phyloP scores from a whole-genome alignment of 2,888 invertebrate species.

The Melinaea menophilus region DNA sequence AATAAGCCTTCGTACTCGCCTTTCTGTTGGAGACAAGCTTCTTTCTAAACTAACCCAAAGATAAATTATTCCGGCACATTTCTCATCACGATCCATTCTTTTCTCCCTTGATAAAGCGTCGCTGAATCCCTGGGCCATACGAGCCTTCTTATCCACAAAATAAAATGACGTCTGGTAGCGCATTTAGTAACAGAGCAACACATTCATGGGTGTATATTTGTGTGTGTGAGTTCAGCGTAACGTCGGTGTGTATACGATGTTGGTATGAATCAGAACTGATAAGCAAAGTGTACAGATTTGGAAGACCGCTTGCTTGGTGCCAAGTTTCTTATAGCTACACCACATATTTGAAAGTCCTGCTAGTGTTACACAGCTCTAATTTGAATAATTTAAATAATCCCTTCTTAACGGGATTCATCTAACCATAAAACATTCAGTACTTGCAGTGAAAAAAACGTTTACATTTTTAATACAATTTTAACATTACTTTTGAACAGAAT shows the following conservation, averaged over 20 bases:
- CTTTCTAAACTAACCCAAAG: slow-evolving; percentile 64
- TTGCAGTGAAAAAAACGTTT: slow-evolving; percentile 6
- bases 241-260: slow-evolving; percentile 44
- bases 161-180: slow-evolving; percentile 59
- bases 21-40: slow-evolving; percentile 56
- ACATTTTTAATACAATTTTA: slow-evolving; percentile 11
- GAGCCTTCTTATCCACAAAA: slow-evolving; percentile 64
- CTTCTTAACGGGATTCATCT: slow-evolving; percentile 29
- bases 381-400: slow-evolving; percentile 30
- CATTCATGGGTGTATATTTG: slow-evolving; percentile 43
- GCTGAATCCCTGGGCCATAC: slow-evolving; percentile 63
- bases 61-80: slow-evolving; percentile 72
- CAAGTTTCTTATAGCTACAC: slow-evolving; percentile 67
- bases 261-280: slow-evolving; percentile 72
- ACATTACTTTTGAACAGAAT: too few relatives aligned
- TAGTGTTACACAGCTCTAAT: slow-evolving; percentile 47
- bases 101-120: slow-evolving; percentile 63
- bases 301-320: slow-evolving; percentile 59
- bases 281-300: slow-evolving; percentile 69
- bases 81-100: slow-evolving; percentile 69
- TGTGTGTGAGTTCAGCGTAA: slow-evolving; percentile 30
- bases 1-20: slow-evolving; percentile 55
- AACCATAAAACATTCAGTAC: slow-evolving; percentile 17
- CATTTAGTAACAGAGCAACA: slow-evolving; percentile 54
- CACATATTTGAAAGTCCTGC: slow-evolving; percentile 65